A percentile compares a stretch with the other conserved stretches of the same genome.
These are phyloP conservation scores for Argyresthia albistria DNA, from an alignment of 2,888 invertebrate genomes.

Conservation along the genomic window DNA sequence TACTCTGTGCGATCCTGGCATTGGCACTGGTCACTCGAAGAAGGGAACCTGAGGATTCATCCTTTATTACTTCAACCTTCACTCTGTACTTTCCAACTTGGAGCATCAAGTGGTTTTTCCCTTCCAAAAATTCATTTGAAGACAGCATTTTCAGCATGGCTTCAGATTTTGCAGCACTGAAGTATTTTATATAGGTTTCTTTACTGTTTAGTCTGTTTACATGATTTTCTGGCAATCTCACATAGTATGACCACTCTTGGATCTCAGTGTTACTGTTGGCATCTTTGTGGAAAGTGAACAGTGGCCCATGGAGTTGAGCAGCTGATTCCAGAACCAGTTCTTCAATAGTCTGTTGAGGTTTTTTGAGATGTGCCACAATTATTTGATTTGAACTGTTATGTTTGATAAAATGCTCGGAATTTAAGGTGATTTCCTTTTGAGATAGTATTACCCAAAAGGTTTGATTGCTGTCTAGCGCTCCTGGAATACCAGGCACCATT, in stretches of 20 bases:
- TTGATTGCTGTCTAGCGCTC: slow-evolving; percentile 30
- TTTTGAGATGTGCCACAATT: slow-evolving; percentile 18
- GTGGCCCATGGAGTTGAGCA: slow-evolving; percentile 20
- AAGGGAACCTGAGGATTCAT: slow-evolving; percentile 30
- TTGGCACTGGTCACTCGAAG: slow-evolving; percentile 32
- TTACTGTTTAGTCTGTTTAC: slow-evolving; percentile 24
- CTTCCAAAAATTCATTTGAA: slow-evolving; percentile 34
- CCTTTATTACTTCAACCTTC: slow-evolving; percentile 28
- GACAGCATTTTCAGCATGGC: slow-evolving; percentile 25
- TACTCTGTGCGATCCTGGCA: slow-evolving; percentile 24
- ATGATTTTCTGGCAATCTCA: slow-evolving; percentile 35
- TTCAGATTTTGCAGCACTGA: slow-evolving; percentile 22
- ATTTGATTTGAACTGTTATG: slow-evolving; percentile 13
- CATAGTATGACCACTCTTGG: slow-evolving; percentile 26
- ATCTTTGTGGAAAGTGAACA: slow-evolving; percentile 28
- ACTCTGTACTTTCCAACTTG: slow-evolving; percentile 28
- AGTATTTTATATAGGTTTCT: slow-evolving; percentile 13
- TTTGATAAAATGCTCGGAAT: slow-evolving; percentile 44
- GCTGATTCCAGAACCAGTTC: slow-evolving; percentile 23
- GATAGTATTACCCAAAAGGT: slow-evolving; percentile 38
- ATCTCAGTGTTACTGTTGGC: slow-evolving; percentile 6
- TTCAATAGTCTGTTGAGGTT: slow-evolving; percentile 20
- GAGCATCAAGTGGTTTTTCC: slow-evolving; percentile 24
- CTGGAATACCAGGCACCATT: slow-evolving; percentile 38
- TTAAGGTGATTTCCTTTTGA: slow-evolving; percentile 25